These are phyloP conservation scores for Mallotus villosus DNA, from an alignment of 2,797 vertebrate species.

Conservation along the genomic window DNA sequence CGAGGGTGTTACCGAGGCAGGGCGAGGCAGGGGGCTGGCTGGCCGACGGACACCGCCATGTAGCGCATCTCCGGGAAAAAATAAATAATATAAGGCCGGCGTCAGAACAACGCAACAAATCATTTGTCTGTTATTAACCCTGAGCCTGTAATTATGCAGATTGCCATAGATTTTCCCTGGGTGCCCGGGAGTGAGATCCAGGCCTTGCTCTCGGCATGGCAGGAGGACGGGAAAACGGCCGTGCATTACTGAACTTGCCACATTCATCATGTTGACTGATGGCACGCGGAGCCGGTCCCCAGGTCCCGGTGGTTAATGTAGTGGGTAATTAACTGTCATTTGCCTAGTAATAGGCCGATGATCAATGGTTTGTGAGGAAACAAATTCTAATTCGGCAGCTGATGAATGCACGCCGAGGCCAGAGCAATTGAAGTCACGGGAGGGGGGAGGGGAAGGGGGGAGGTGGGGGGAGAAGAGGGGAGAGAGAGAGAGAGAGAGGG, in stretches of 20 bases:
- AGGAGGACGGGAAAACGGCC: slow-evolving; percentile 86
- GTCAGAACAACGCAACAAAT: slow-evolving; percentile 87
- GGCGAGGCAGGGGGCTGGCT: slow-evolving; percentile 56
- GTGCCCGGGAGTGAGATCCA: slow-evolving; percentile 92
- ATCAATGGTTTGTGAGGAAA: slow-evolving; percentile 99
- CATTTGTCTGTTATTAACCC: slow-evolving; percentile 99
- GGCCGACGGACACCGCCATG: slow-evolving; percentile 71
- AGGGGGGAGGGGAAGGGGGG: slow-evolving; percentile 45
- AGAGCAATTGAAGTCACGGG: slow-evolving; percentile 88
- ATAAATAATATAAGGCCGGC: slow-evolving; percentile 20
- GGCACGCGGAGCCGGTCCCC: slow-evolving; percentile 93
- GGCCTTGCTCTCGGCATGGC: slow-evolving; percentile 89
- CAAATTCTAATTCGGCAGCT: slow-evolving; percentile 99
- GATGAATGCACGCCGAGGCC: slow-evolving; percentile 92
- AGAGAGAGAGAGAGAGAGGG: slow-evolving; percentile 41
- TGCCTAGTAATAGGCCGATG: slow-evolving; percentile 99
- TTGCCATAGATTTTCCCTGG: slow-evolving; percentile 98
- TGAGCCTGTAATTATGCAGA: slow-evolving; percentile 99
- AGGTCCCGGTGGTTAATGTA: slow-evolving; percentile 99
- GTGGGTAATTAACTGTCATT: slow-evolving; percentile 99
- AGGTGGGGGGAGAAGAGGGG: slow-evolving; percentile 44
- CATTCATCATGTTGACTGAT: slow-evolving; percentile 99
- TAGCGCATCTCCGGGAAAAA: slow-evolving; percentile 76
- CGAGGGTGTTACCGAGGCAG: slow-evolving; percentile 51
- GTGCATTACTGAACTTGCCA: slow-evolving; percentile 98